Evolutionary conservation across 2,888 invertebrate species (phyloP), one percentile per base, ranked within the genome.

Genomic region (Imbricaverruca yamaguchii): DNA sequence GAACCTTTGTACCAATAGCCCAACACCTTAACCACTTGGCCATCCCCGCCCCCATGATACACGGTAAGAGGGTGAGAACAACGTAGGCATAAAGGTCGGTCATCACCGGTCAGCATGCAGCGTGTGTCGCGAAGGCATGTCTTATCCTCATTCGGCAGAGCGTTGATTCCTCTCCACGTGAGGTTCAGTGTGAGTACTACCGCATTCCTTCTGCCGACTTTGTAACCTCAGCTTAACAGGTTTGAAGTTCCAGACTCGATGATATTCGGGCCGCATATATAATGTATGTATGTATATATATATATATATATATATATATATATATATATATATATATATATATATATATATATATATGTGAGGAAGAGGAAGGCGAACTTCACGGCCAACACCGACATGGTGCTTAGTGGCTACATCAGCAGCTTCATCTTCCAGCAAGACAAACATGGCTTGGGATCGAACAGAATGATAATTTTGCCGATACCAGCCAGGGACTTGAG

Each of bases 291-390:
- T 61, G 63, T 63, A 77, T 77, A n/a, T 77, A 77, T 0, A 77
- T n/a, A 77, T 23, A 77, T 23, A 77, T n/a, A 77, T n/a, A 77
- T 39, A 39, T 39, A 77, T 77, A n/a, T 77, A 77, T 0, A 77
- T n/a, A 77, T 23, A 77, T 23, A 77, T n/a, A 77, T n/a, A 77
- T 39, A 39, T 39, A 77, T 77, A n/a, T 77, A 77, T 77, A n/a
- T 77, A 77, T 0, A 77, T n/a, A 77, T 23, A 77, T 23, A 77
- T n/a, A 77, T n/a, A 77, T 39, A 39, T 39, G 39, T 1, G 39
- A 39, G 39, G 39, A 39, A 39, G 39, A 39, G 39, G 39, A 3
- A 39, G 39, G 39, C 39, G 39, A 39, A 39, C 39, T 39, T 1
- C 39, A 39, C 39, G 39, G 39, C 39, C 39, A 39, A 39, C 4